Evolutionary conservation across 2,888 invertebrate species (phyloP), one percentile per base, ranked within the genome.

Genomic region (Graphium colonna): DNA sequence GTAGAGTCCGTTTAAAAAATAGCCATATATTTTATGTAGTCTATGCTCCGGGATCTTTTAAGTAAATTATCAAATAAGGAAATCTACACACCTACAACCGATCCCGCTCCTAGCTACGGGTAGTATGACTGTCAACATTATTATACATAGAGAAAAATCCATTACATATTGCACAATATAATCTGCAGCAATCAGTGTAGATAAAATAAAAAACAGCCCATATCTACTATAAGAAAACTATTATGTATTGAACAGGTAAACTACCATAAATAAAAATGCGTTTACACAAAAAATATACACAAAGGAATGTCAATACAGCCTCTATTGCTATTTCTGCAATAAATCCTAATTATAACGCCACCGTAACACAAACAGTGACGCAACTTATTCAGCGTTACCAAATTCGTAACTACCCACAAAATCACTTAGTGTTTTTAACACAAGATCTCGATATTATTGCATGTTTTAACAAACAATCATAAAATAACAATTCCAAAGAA

Each of bases 241-340:
- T 73, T 67, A n/a, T 68, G 38, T 31, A 44, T 52, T 55, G 61
- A 61, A 57, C 71, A 63, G 61, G 54, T 65, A 62, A 58, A 55
- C 68, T 68, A 64, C 65, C 62, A 61, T 63, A 63, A 52, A 52
- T 26, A 45, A 52, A 67, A 67, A 69, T 73, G 64, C 65, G 60
- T 58, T 57, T 75, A 82, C 79, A 64, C 73, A 61, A 65, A 67
- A 67, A 68, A 67, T 77, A 71, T 75, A 74, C 71, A 73, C 73
- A 75, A 73, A 73, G 84, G 83, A 84, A 85, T 84, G 82, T 83
- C 62, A 72, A 64, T 66, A 65, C 71, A 73, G 72, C 71, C 64
- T 69, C 67, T 65, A 67, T 64, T 52, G 46, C 46, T 15, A 46
- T 13, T 47, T 33, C 12, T 52, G 46, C 31, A 51, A 51, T 52